These are phyloP conservation scores for Mizuhopecten yessoensis DNA, from an alignment of 1,140 invertebrate genomes.

Conservation along the genomic window DNA sequence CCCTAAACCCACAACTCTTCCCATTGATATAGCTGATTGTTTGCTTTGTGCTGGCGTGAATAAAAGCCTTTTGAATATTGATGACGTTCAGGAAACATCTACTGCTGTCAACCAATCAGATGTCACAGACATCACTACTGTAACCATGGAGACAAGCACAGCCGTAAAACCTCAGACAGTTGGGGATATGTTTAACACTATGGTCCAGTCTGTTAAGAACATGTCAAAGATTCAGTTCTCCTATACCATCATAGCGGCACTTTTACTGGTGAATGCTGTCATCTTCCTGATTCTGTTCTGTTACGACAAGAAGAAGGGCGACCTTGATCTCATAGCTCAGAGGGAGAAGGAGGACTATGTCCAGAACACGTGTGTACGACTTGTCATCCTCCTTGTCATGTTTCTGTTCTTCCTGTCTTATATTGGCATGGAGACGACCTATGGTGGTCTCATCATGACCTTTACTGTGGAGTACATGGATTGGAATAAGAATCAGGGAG, in stretches of 20 bases:
- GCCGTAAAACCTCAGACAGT: not conserved
- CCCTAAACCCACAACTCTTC: slow-evolving; percentile 45
- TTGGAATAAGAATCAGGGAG: slow-evolving; percentile 79
- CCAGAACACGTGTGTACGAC: slow-evolving; percentile 49
- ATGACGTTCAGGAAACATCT: not conserved
- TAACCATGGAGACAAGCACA: slow-evolving; percentile 39
- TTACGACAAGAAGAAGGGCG: slow-evolving; percentile 70
- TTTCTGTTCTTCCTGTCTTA: slow-evolving; percentile 84
- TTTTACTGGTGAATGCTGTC: slow-evolving; percentile 82
- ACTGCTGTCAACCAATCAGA: slow-evolving; percentile 50
- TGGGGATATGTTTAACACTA: slow-evolving; percentile 55
- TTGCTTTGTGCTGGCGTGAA: not conserved
- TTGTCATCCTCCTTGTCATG: slow-evolving; percentile 79
- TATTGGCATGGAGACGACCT: slow-evolving; percentile 84
- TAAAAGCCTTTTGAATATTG: not conserved
- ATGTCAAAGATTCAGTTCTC: slow-evolving; percentile 84
- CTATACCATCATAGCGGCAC: slow-evolving; percentile 83
- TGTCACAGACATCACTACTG: slow-evolving; percentile 59
- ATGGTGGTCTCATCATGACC: slow-evolving; percentile 83
- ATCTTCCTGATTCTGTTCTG: slow-evolving; percentile 83
- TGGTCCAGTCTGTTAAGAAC: slow-evolving; percentile 67
- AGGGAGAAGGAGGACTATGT: slow-evolving; percentile 51
- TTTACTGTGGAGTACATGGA: slow-evolving; percentile 80
- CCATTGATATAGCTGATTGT: not conserved
- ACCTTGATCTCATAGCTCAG: slow-evolving; percentile 47